Base-by-base conservation (phyloP, 92 coral and sea anemone genomes). In the Epizoanthus ramosus region DNA sequence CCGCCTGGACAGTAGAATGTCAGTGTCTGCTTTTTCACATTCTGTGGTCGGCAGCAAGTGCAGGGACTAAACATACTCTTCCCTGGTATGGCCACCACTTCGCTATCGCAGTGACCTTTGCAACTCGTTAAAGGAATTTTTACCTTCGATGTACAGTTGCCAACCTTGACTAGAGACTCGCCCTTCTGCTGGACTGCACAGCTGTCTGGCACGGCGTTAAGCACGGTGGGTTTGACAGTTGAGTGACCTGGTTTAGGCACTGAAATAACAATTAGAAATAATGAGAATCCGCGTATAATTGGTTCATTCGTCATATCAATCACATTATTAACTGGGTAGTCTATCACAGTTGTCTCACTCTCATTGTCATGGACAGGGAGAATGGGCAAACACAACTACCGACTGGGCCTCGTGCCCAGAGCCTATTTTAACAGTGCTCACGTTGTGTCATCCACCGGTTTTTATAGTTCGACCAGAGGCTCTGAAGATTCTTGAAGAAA, bases 111-210 rank as follows among this genome's bases (percentile, higher is more conserved):
- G 35, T 79, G 68, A 33, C 95, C 95, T 56, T 47, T 71, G 70
- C 95, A 91, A 14, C 81, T 65, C 2, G 90, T 83, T 12, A 73
- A 65, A 6, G 57, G 75, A 45, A 77, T 57, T 23, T 68, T 63
- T n/a, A 57, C 74, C 1, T 9, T 74, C 1, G 95, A 89, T 13
- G 92, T 86, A 57, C 95, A 91, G 79, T 91, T 91, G 3, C 82
- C 70, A 37, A 77, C 71, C 69, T 59, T 77, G 71, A 77, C 59
- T 7, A 39, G 21, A 39, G 58, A 4, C 64, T 63, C 31, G 64
- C 82, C 31, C 50, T 61, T 22, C 15, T 33, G 69, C 39, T 64
- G 69, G 21, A 77, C 82, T 13, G 41, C 28, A 57, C 85, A 41
- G 75, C 61, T 33, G 56, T 84, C 79, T 23, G 90, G 73, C 45